Evolutionary conservation across 2,797 vertebrate species (phyloP), one percentile per base, ranked within the genome.

Genomic region (Rhyacichthys aspro): DNA sequence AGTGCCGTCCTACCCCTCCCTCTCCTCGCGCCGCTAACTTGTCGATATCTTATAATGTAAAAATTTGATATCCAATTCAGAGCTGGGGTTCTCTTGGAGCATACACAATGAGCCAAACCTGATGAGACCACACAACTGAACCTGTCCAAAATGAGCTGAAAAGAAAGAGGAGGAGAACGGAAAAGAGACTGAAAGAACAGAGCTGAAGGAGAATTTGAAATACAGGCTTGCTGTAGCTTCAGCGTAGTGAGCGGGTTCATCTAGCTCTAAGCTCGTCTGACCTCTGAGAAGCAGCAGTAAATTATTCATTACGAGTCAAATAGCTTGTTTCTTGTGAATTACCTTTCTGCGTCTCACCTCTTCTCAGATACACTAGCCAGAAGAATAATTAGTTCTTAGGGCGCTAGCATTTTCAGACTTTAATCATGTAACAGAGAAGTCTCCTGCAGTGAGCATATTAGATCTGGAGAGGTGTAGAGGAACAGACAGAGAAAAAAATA

Each of bases 291-390:
- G 79, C 52, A 1, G 9, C 55, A 71, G 80, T 91, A 85, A 91
- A 92, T 91, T 90, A 92, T 92, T 91, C 82, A 92, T 90, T 85
- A 82, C 73, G 72, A 90, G 86, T 90, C 88, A 90, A 92, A 89
- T 63, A 75, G 72, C 86, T 90, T 90, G 89, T 89, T 92, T 91
- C 84, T 85, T 81, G 83, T 84, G 79, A 92, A 93, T 91, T 87
- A 88, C 84, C 85, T 89, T 79, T 84, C 67, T 68, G 69, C 74
- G 55, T 46, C 59, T 77, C 68, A 68, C 64, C 79, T 75, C 74
- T 53, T 72, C 66, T 68, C 67, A 63, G 65, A 67, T 63, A 78
- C 67, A 59, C 80, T 72, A 72, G 78, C 70, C 59, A 77, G 75
- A 78, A 70, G 79, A 91, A 91, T 91, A 91, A 93, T 93, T 90